phyloP scores from a whole-genome alignment of 2,797 vertebrate genomes.

The Falco rusticolus region DNA sequence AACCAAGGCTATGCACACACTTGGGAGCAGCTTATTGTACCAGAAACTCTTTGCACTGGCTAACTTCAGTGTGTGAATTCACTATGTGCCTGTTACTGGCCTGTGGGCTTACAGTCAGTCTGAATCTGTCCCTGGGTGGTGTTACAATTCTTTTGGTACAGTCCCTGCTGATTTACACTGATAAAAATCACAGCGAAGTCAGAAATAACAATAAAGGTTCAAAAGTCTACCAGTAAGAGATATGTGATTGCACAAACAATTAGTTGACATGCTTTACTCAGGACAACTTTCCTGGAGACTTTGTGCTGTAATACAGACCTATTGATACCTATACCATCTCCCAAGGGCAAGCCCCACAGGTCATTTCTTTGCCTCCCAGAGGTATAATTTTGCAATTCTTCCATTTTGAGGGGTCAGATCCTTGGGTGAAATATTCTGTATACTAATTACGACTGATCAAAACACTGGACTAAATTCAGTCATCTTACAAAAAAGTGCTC shows the following conservation, averaged over 20 bases:
- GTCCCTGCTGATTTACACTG: neutral
- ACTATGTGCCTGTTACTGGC: neutral
- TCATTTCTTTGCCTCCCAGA: neutral
- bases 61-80: neutral
- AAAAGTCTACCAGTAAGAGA: neutral
- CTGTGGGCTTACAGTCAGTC: neutral
- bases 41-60: neutral
- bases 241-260: neutral
- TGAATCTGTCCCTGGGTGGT: neutral
- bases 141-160: neutral
- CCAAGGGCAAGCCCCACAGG: neutral
- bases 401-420: neutral
- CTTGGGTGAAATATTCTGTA: neutral
- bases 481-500: neutral
- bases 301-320: neutral
- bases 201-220: neutral
- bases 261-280: neutral
- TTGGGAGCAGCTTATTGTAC: neutral
- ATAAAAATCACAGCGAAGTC: neutral
- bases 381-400: neutral
- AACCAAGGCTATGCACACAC: neutral
- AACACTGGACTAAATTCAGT: neutral
- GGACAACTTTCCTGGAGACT: neutral
- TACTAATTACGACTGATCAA: neutral
- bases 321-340: neutral